Percentiles rank a stretch among this genome's conserved stretches.
phyloP scores from a whole-genome alignment of 1,140 invertebrate genomes.

The Drosophila guanche region DNA sequence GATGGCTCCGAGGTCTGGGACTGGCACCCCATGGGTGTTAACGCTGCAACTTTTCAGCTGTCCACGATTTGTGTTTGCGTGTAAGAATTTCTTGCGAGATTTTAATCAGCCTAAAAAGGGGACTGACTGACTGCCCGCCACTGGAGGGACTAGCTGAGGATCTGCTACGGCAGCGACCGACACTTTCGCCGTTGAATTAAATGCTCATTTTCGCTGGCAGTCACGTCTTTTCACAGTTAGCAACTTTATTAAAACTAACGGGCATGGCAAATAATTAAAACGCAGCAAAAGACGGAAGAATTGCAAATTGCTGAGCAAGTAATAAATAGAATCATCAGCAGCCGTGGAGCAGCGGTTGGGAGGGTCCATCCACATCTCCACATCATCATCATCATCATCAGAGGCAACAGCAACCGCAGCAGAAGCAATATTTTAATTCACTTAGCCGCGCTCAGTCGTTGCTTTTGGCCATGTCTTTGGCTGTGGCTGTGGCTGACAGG shows the following conservation, averaged over 20 bases:
- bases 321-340: slow-evolving; percentile 79
- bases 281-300: slow-evolving; percentile 54
- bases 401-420: slow-evolving; percentile 18
- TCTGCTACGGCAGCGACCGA: slow-evolving; percentile 36
- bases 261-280: slow-evolving; percentile 78
- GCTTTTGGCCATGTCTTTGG: slow-evolving; percentile 35
- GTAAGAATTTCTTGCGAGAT: slow-evolving; percentile 78
- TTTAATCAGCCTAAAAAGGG: slow-evolving; percentile 64
- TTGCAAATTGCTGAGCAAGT: slow-evolving; percentile 75
- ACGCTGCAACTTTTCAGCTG: slow-evolving; percentile 77
- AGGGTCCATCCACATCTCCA: slow-evolving; percentile 29
- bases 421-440: slow-evolving; percentile 80
- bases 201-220: slow-evolving; percentile 65
- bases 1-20: slow-evolving; percentile 5
- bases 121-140: slow-evolving; percentile 15
- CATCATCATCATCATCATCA: slow-evolving; percentile 22
- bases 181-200: slow-evolving; percentile 76
- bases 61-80: slow-evolving; percentile 57
- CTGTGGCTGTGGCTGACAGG: slow-evolving; percentile 2
- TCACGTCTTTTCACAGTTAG: slow-evolving; percentile 81
- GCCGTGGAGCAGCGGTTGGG: slow-evolving; percentile 13
- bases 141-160: no score
- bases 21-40: slow-evolving; percentile 59
- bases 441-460: slow-evolving; percentile 65
- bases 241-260: slow-evolving; percentile 82